phyloP scores from a whole-genome alignment of 1,140 invertebrate genomes.

The Apocrypta bakeri region DNA sequence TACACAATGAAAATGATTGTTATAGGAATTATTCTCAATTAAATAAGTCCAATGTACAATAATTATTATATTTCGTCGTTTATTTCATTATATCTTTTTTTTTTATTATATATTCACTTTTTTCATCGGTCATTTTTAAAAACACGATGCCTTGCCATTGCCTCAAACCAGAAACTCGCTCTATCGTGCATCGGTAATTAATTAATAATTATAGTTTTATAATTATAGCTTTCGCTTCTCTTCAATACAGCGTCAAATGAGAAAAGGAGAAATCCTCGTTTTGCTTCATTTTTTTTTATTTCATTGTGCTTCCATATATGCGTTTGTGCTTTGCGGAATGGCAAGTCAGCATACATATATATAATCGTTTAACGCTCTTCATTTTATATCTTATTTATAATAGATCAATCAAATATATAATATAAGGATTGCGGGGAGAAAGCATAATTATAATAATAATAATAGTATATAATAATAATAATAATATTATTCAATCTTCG shows the following conservation, averaged over 20 bases:
- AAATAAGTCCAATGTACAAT: slow-evolving; percentile 73
- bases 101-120: not conserved
- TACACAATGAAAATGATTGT: slow-evolving; percentile 73
- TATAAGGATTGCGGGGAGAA: slow-evolving; percentile 46
- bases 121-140: slow-evolving; percentile 39
- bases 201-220: not conserved
- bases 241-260: slow-evolving; percentile 21
- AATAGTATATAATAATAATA: slow-evolving; percentile 48
- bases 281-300: too few relatives aligned
- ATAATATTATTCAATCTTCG: slow-evolving; percentile 46
- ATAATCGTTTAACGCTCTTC: slow-evolving; percentile 41
- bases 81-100: slow-evolving; percentile 38
- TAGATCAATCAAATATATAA: not conserved
- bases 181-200: not conserved
- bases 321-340: slow-evolving; percentile 57
- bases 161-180: slow-evolving; percentile 54
- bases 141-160: slow-evolving; percentile 56
- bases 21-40: slow-evolving; percentile 66
- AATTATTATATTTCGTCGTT: slow-evolving; percentile 57
- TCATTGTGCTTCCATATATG: slow-evolving; percentile 56
- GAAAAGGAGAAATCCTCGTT: slow-evolving; percentile 28
- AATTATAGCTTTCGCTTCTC: not conserved
- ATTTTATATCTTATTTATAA: slow-evolving; percentile 27
- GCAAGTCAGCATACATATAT: slow-evolving; percentile 55
- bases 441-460: slow-evolving; percentile 49